A percentile compares a stretch with the other conserved stretches of the same genome.
These are phyloP conservation scores for Mycteria americana DNA, from an alignment of 2,797 vertebrate species.

Conservation along the genomic window DNA sequence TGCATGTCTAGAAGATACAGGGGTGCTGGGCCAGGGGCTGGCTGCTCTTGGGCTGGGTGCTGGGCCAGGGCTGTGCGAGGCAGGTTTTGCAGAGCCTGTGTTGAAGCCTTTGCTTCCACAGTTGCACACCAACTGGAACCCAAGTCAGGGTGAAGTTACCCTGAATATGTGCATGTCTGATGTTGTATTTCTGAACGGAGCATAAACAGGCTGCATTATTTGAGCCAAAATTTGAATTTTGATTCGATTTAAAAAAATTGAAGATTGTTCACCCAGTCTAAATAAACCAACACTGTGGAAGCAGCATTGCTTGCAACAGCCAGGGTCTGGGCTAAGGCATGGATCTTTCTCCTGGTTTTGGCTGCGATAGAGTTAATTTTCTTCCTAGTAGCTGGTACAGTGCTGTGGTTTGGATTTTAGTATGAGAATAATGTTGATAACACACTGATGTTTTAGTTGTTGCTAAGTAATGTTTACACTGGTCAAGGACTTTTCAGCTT, in stretches of 20 bases:
- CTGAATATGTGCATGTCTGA: background rate
- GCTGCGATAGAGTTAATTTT: no score
- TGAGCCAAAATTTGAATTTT: background rate
- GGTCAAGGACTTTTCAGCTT: no score
- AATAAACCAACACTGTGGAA: background rate
- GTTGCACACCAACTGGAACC: background rate
- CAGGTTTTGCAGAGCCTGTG: background rate
- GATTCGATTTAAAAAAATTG: background rate
- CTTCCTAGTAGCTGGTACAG: no score
- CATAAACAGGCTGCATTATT: background rate
- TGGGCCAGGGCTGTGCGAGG: background rate
- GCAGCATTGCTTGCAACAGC: background rate
- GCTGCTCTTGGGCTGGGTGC: background rate
- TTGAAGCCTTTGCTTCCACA: background rate
- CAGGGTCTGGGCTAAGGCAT: background rate
- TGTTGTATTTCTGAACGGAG: background rate
- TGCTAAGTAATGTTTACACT: no score
- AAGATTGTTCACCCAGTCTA: background rate
- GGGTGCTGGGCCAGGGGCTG: background rate
- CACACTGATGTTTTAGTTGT: no score
- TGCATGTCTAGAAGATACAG: background rate
- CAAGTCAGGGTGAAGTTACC: background rate
- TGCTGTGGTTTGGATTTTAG: no score
- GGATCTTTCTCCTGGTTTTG: no score
- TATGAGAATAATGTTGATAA: no score